Evolutionary conservation across 2,888 invertebrate species (phyloP), one percentile per base, ranked within the genome.

Genomic region (Stenchaetothrips biformis): DNA sequence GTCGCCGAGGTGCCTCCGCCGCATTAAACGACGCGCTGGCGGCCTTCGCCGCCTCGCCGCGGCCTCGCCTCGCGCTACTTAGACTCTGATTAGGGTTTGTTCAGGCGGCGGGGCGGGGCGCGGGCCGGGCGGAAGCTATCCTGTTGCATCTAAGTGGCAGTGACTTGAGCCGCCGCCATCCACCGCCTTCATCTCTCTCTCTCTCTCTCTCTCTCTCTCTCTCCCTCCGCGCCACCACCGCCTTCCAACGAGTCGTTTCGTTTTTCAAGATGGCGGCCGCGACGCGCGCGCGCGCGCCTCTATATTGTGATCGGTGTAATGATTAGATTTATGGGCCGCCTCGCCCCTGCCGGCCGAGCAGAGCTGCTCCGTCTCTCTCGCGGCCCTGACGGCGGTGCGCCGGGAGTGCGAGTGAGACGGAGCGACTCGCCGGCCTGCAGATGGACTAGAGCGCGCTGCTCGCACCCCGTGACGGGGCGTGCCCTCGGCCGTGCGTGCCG

Each of bases 151-250:
- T 79, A 80, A 79, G 80, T 79, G 48, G 59, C 25, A 81, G 79
- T 67, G 81, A 77, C 80, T 81, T 79, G 53, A 53, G 53, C 9
- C 13, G 80, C 80, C 48, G 77, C 62, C 74, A 80, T 80, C 80
- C 81, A 80, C 81, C 80, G 81, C 77, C 79, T 67, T 78, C 80
- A 1, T 37, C 37, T 37, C n/a, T n/a, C n/a, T 80, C 21, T 80
- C 81, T 8, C 82, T 81, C 81, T 80, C 80, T 49, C 78, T 21
- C 78, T 79, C 80, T 49, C 82, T 81, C 81, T 80, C 81, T 83
- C 81, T 80, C 81, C 83, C 83, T 82, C 81, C 80, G 79, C 82
- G 81, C 83, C 83, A 83, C 85, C 67, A 21, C 67, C 11, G 25
- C 25, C 67, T 25, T 25, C 25, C 6, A 1, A 8, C 25, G 25